Conservation (phyloP, 2,888 invertebrate species). For the Subacronicta megacephala region DNA sequence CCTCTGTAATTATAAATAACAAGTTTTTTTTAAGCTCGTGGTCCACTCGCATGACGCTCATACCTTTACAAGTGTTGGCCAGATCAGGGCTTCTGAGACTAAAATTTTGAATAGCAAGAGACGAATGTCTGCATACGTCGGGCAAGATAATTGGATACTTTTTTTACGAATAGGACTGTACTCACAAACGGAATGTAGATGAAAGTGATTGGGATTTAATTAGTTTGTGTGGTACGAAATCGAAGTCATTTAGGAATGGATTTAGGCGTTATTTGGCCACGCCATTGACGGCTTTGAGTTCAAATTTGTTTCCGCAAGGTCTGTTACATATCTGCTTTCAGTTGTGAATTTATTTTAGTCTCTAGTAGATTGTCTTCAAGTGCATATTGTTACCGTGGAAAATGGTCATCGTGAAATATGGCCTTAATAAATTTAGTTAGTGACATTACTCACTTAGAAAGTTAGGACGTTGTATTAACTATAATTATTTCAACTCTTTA, state of each 20-base stretch:
- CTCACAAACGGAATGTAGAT: conserved; percentile 22
- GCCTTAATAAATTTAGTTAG: too few species aligned
- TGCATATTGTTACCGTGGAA: too few species aligned
- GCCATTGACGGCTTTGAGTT: background rate
- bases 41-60: too few species aligned
- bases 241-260: conserved; percentile 11
- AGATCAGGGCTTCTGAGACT: conserved; percentile 14
- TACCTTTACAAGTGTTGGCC: background rate
- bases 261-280: background rate
- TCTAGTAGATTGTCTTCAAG: too few species aligned
- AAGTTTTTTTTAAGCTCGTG: too few species aligned
- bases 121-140: conserved; percentile 63
- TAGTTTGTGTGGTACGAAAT: conserved; percentile 37
- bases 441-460: too few species aligned
- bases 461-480: too few species aligned
- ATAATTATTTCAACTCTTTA: too few species aligned
- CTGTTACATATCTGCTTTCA: too few species aligned
- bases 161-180: conserved; percentile 41
- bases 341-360: too few species aligned
- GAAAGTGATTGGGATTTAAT: conserved; percentile 52
- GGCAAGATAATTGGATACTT: conserved; percentile 69
- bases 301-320: background rate
- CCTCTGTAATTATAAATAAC: too few species aligned
- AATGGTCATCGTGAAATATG: too few species aligned
- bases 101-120: conserved; percentile 17